Evolutionary conservation across 37 sponge, comb jelly and placozoan genomes (phyloP).

Genomic region (Cliona cf. orientalis): DNA sequence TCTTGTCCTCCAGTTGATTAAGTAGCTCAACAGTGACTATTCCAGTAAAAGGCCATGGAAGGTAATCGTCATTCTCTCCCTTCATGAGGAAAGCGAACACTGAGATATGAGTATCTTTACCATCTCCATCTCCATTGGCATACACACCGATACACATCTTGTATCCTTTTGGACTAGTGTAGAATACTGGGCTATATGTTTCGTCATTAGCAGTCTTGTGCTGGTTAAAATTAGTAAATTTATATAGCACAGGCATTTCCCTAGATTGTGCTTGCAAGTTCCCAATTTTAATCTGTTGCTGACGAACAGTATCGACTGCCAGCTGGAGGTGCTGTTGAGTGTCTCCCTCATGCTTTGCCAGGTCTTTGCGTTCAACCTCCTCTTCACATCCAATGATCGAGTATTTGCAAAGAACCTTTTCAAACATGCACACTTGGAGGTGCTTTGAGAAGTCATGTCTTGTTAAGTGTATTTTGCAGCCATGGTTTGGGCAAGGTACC

Average conservation of each 20-base stretch:
- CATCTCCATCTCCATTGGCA: conserved; percentile 47
- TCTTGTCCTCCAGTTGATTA: conserved; percentile 37
- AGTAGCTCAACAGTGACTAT: conserved; percentile 39
- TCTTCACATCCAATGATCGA: conserved; percentile 21
- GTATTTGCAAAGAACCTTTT: conserved; percentile 28
- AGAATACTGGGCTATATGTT: conserved; percentile 33
- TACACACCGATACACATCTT: conserved; percentile 49
- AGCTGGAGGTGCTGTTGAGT: background rate
- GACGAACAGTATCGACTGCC: background rate
- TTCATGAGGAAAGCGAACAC: conserved; percentile 45
- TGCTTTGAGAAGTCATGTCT: conserved; percentile 13
- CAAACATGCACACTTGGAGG: background rate
- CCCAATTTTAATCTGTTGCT: background rate
- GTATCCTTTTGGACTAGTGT: conserved; percentile 24
- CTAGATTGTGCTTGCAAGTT: background rate
- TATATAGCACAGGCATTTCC: background rate
- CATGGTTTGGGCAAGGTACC: conserved; percentile 24
- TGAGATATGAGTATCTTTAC: conserved; percentile 39
- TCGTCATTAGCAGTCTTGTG: background rate
- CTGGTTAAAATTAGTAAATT: background rate
- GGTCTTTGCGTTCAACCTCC: background rate
- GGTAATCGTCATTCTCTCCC: conserved; percentile 45
- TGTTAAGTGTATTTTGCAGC: background rate
- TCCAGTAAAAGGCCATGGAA: conserved; percentile 33
- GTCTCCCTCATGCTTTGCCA: conserved; percentile 18